Base-by-base conservation (phyloP, 2,113 vertebrate species). In the Philantomba maxwellii region DNA sequence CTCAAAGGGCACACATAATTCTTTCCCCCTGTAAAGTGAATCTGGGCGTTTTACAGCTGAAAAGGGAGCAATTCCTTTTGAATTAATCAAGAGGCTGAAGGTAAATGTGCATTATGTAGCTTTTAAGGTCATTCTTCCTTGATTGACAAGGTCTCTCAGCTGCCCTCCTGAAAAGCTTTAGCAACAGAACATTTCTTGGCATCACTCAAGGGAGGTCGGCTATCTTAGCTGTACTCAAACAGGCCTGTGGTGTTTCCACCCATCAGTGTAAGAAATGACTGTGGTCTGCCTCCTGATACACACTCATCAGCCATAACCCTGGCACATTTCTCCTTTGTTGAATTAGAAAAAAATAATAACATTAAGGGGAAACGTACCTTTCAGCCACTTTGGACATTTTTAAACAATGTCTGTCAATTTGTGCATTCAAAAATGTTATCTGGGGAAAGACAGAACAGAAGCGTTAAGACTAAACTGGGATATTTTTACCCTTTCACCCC, bases 341-440 rank as follows among this genome's bases (percentile, higher is more conserved):
- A 89, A 45, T 78, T 53, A 97, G 53, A 92, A n/a, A 62, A 83
- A 62, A 78, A 12, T 3, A 47, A 25, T 58, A 86, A 96, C 55
- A 25, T 86, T 39, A 83, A 97, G 0, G 58, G 7, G 28, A 94
- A 87, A 98, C 99, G 94, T 98, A 99, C 99, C 99, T 99, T 99
- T 99, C 99, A 66, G 99, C 99, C 98, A 99, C 99, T 99, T 99
- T 99, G 97, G 99, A 99, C 98, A 99, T 99, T 99, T 99, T 99
- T 99, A 99, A 99, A 98, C 99, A 99, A 98, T 99, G 99, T 97
- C 99, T 99, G 98, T 99, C 99, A 98, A 99, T 99, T 98, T 99
- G 99, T 95, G 98, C 97, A 84, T 99, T 99, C 98, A 99, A 98
- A 98, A 99, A 99, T 93, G 98, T 98, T 98, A 99, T 99, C 99